Conservation (phyloP, 2,888 invertebrate genomes). For the Thera britannica region DNA sequence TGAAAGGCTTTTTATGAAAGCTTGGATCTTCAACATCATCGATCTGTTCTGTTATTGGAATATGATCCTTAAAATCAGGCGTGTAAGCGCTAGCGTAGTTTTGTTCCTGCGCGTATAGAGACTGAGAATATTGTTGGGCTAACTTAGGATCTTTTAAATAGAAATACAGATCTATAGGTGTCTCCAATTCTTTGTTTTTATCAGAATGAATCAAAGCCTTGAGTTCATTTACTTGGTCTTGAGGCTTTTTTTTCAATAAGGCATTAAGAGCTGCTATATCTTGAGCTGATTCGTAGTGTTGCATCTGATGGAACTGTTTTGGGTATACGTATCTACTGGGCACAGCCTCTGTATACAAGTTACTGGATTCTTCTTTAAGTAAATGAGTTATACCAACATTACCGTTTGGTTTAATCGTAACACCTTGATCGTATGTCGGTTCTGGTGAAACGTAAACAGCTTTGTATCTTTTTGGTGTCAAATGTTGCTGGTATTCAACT, state of each 20-base stretch:
- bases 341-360: conserved; percentile 61
- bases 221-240: conserved; percentile 77
- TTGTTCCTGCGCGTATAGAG: conserved; percentile 51
- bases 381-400: conserved; percentile 59
- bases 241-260: conserved; percentile 76
- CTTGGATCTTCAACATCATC: conserved; percentile 73
- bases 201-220: conserved; percentile 70
- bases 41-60: conserved; percentile 75
- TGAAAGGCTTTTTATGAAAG: conserved; percentile 37
- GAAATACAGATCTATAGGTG: conserved; percentile 70
- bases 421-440: conserved; percentile 68
- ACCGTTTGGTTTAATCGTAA: conserved; percentile 74
- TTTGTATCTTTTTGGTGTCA: conserved; percentile 57
- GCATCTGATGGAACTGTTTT: conserved; percentile 65
- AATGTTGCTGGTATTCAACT: conserved; percentile 58
- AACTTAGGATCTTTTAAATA: conserved; percentile 63
- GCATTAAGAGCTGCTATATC: conserved; percentile 75
- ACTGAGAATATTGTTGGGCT: conserved; percentile 52
- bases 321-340: conserved; percentile 66
- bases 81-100: conserved; percentile 59
- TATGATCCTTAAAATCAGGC: conserved; percentile 61
- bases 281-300: conserved; percentile 65
- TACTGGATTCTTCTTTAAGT: conserved; percentile 48
- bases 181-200: conserved; percentile 53
- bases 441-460: conserved; percentile 60